These are phyloP conservation scores for Lithobates pipiens DNA, from an alignment of 2,797 vertebrate species.

Conservation along the genomic window DNA sequence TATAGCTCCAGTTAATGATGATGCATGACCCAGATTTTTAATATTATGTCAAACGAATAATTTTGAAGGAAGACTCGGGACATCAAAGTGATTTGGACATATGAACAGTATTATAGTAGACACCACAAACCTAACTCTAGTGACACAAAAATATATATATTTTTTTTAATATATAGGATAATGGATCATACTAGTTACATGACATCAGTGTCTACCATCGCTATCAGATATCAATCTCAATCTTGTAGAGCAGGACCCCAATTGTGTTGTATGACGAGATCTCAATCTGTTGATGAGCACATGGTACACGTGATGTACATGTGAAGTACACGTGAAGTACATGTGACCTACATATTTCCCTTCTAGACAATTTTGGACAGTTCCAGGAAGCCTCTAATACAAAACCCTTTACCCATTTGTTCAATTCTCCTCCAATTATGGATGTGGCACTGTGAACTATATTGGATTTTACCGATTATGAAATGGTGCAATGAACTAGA, in stretches of 20 bases:
- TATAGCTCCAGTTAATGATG: constrained; percentile 4
- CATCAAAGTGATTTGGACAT: not conserved
- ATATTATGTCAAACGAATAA: constrained; percentile 4
- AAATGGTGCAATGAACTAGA: not conserved
- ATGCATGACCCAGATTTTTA: constrained; percentile 17
- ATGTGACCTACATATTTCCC: no score
- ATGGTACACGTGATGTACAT: no score
- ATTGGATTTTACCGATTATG: not conserved
- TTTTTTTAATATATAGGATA: no score
- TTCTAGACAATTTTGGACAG: no score
- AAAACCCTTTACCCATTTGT: not conserved
- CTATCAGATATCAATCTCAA: not conserved
- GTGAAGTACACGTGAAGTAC: no score
- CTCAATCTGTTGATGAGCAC: no score
- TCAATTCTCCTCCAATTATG: no score
- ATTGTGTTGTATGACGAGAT: no score
- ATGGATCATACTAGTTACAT: not conserved
- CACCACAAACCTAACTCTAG: not conserved
- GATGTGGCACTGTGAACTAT: not conserved
- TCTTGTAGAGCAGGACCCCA: not conserved
- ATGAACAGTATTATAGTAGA: not conserved
- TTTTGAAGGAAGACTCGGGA: not conserved
- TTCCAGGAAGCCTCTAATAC: not conserved
- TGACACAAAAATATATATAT: no score
- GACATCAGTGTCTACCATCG: not conserved